phyloP scores from a whole-genome alignment of 1,140 invertebrate species.

The Euura lappo region DNA sequence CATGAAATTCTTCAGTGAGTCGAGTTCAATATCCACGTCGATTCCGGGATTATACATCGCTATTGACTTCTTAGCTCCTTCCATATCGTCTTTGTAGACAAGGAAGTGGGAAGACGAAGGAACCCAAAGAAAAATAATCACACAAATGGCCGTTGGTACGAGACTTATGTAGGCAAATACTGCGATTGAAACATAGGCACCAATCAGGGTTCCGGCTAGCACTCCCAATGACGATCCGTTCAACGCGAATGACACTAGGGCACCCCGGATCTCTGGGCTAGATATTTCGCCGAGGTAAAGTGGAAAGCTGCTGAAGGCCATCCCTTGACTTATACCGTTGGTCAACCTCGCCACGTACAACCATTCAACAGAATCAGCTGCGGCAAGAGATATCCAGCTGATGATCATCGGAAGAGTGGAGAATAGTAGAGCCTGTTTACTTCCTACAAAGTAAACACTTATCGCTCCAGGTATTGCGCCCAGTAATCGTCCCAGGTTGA shows the following conservation, averaged over 20 bases:
- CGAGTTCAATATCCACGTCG: constrained; percentile 34
- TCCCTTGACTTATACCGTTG: constrained; percentile 69
- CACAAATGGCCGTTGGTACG: constrained; percentile 61
- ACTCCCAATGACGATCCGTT: constrained; percentile 64
- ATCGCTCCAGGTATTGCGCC: constrained; percentile 47
- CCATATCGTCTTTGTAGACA: constrained; percentile 64
- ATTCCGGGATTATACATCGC: constrained; percentile 40
- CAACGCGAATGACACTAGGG: constrained; percentile 66
- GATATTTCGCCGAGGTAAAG: constrained; percentile 73
- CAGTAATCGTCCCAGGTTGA: constrained; percentile 51
- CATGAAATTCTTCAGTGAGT: constrained; percentile 36
- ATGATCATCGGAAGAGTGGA: constrained; percentile 66
- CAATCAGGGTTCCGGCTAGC: constrained; percentile 71
- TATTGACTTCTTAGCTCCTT: constrained; percentile 56
- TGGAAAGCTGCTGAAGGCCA: constrained; percentile 68
- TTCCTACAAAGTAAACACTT: constrained; percentile 62
- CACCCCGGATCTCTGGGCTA: constrained; percentile 68
- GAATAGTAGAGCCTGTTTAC: constrained; percentile 69
- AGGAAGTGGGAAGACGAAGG: constrained; percentile 80
- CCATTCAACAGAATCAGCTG: constrained; percentile 56
- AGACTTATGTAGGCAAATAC: constrained; percentile 67
- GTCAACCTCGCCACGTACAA: constrained; percentile 64
- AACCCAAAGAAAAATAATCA: constrained; percentile 68
- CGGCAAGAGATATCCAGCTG: constrained; percentile 69
- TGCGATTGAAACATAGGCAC: constrained; percentile 65